Evolutionary conservation across 2,113 vertebrate genomes (phyloP).

Genomic region (Oxyruncus cristatus): DNA sequence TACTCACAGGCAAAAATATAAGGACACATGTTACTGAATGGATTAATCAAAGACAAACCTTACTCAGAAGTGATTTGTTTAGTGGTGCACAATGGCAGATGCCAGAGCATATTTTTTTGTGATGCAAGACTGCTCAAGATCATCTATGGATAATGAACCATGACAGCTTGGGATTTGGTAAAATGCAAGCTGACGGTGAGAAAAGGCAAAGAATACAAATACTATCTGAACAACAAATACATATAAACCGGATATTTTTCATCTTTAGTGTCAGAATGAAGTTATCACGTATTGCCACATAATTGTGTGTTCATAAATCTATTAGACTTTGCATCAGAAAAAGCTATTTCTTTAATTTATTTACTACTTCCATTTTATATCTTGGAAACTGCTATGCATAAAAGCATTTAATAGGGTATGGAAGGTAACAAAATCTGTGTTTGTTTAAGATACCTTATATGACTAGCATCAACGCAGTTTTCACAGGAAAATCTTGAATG

Average conservation of each 20-base stretch:
- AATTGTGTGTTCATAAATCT: not conserved
- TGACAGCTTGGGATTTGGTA: conserved; percentile 58
- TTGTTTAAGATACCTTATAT: conserved; percentile 65
- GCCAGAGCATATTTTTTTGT: conserved; percentile 67
- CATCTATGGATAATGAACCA: conserved; percentile 72
- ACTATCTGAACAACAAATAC: not conserved
- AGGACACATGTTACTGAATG: not conserved
- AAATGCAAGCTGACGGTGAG: conserved; percentile 9
- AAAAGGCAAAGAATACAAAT: not conserved
- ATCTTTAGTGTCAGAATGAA: not conserved
- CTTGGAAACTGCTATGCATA: not conserved
- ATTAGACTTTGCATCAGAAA: not conserved
- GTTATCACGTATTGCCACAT: not conserved
- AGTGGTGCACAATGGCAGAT: conserved; percentile 61
- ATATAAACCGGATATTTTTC: not conserved
- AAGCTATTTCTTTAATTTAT: not conserved
- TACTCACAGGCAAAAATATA: not conserved
- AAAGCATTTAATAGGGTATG: not conserved
- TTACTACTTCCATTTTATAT: not conserved
- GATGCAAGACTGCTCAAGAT: conserved; percentile 71
- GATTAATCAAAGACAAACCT: not conserved
- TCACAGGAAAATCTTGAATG: conserved; percentile 1
- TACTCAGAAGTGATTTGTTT: conserved; percentile 34
- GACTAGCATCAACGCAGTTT: not conserved
- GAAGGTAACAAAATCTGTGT: not conserved